Percentiles rank a stretch among this genome's conserved stretches.
Conservation (phyloP, 1,140 invertebrate genomes). For the Trichogramma pretiosum region DNA sequence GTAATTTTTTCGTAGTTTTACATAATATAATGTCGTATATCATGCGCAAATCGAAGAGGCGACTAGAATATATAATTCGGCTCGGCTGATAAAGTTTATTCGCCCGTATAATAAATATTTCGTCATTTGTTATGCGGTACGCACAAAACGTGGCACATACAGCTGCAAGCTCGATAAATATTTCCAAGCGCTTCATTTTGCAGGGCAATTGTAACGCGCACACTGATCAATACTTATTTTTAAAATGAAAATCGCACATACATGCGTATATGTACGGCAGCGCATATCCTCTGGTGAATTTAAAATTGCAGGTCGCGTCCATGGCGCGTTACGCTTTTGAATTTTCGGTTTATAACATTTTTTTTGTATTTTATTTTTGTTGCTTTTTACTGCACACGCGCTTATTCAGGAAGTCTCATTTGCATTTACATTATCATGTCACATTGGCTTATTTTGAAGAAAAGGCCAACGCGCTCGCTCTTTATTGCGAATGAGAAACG, state of each 20-base stretch:
- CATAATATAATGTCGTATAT: conserved; percentile 10
- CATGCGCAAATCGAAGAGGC: conserved; percentile 19
- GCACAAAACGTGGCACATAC: conserved; percentile 4
- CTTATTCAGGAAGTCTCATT: too few species aligned
- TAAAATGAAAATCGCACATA: conserved; percentile 11
- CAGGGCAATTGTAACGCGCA: too few species aligned
- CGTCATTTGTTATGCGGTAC: conserved; percentile 15
- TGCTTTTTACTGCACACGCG: too few species aligned
- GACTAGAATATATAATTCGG: conserved; percentile 11
- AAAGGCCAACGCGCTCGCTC: too few species aligned
- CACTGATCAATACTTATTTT: background rate
- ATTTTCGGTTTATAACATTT: too few species aligned
- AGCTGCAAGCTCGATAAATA: conserved; percentile 1
- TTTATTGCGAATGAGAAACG: too few species aligned
- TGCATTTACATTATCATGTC: too few species aligned
- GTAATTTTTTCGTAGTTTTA: conserved; percentile 16
- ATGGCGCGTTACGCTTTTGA: too few species aligned
- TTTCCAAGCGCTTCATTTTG: conserved; percentile 5
- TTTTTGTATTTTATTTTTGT: too few species aligned
- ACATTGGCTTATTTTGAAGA: too few species aligned
- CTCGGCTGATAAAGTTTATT: conserved; percentile 12
- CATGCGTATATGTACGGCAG: background rate
- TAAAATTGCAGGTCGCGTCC: background rate
- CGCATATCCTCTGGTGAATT: background rate
- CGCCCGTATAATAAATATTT: conserved; percentile 12